Evolutionary conservation across 2,113 vertebrate genomes (phyloP).

Genomic region (Gnathonemus echidnorhynchus): DNA sequence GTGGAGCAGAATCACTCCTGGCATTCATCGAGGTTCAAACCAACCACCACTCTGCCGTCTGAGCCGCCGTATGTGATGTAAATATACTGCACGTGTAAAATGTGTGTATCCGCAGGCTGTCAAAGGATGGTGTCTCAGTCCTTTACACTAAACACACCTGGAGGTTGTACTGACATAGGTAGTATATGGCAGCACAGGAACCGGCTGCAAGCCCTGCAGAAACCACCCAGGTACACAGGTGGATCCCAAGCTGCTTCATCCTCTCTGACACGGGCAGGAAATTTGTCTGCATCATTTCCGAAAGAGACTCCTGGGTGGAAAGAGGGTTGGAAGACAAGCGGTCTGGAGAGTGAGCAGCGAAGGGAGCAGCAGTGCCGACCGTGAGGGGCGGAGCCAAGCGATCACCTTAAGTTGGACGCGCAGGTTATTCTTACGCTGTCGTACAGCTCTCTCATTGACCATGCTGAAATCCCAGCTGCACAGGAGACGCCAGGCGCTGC

Average conservation of each 20-base stretch:
- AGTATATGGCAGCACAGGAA: slow-evolving; percentile 70
- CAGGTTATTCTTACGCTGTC: slow-evolving; percentile 76
- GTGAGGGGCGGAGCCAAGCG: background rate
- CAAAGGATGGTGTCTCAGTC: background rate
- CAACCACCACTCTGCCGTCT: background rate
- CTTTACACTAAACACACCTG: slow-evolving; percentile 48
- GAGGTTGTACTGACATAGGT: slow-evolving; percentile 62
- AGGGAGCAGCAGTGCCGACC: background rate
- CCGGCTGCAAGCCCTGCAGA: slow-evolving; percentile 60
- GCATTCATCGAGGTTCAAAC: too few relatives aligned
- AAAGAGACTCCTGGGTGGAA: slow-evolving; percentile 70
- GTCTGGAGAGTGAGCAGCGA: background rate
- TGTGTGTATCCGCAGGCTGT: too few relatives aligned
- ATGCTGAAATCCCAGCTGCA: slow-evolving; percentile 90
- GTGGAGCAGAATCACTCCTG: too few relatives aligned
- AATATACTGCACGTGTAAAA: background rate
- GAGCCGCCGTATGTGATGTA: background rate
- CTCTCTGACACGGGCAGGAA: slow-evolving; percentile 48
- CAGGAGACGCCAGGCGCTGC: slow-evolving; percentile 71
- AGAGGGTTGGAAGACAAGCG: background rate
- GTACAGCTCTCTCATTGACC: slow-evolving; percentile 74
- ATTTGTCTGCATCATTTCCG: slow-evolving; percentile 53
- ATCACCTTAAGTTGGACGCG: slow-evolving; percentile 78
- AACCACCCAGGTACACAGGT: slow-evolving; percentile 66
- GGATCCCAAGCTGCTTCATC: slow-evolving; percentile 42